Evolutionary conservation across 2,888 invertebrate species (phyloP).

Genomic region (Penaeus monodon): DNA sequence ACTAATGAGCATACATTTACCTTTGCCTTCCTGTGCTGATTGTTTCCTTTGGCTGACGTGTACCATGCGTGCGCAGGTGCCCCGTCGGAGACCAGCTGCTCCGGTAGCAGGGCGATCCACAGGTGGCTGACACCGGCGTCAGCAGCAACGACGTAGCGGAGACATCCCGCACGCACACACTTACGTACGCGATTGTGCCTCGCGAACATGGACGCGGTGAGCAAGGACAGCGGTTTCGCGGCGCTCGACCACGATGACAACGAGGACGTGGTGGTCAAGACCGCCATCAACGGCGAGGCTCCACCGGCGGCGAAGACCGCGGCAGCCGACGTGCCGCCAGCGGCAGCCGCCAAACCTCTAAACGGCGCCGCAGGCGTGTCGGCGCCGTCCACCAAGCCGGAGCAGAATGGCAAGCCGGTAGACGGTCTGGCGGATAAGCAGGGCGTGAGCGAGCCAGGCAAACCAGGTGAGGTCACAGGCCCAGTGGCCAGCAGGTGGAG

Average conservation of each 20-base stretch:
- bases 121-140: too few relatives aligned
- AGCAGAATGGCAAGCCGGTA: not conserved
- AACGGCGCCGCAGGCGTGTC: too few relatives aligned
- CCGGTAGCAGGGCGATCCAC: too few relatives aligned
- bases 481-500: not conserved
- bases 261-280: conserved; percentile 35
- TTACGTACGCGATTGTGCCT: too few relatives aligned
- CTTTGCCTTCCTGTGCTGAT: not conserved
- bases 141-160: too few relatives aligned
- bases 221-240: not conserved
- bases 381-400: not conserved
- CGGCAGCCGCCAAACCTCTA: too few relatives aligned
- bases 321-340: too few relatives aligned
- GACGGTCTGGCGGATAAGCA: not conserved
- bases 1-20: not conserved
- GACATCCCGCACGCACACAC: too few relatives aligned
- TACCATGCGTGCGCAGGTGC: conserved; percentile 11
- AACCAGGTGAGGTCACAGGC: not conserved
- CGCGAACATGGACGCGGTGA: not conserved
- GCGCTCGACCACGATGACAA: conserved; percentile 32
- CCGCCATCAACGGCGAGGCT: conserved; percentile 7
- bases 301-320: not conserved
- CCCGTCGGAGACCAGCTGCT: not conserved
- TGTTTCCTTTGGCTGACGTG: conserved; percentile 1
- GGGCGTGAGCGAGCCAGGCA: not conserved